Evolutionary conservation across 1,140 invertebrate genomes (phyloP).

Genomic region (Heliothis virescens): DNA sequence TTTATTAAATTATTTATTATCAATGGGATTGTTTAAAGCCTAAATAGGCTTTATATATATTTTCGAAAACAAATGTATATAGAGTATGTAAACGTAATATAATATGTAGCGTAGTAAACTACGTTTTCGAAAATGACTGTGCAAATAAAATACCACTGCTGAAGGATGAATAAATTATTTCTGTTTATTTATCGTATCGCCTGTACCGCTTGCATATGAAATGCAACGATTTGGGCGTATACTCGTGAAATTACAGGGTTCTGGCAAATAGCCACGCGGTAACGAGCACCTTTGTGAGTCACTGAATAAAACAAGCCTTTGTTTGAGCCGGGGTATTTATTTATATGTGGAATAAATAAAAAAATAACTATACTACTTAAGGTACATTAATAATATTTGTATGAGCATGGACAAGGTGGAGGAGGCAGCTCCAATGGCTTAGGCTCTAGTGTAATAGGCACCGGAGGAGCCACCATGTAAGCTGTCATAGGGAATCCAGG

Average conservation of each 20-base stretch:
- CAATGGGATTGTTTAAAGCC: too few relatives aligned
- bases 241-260: slow-evolving; percentile 37
- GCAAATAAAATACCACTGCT: background rate
- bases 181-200: slow-evolving; percentile 7
- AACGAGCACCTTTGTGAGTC: slow-evolving; percentile 20
- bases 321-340: slow-evolving; percentile 28
- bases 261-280: slow-evolving; percentile 1
- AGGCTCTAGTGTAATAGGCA: slow-evolving; percentile 72
- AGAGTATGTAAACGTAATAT: too few relatives aligned
- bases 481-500: slow-evolving; percentile 72
- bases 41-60: too few relatives aligned
- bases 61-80: too few relatives aligned
- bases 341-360: slow-evolving; percentile 44
- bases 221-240: slow-evolving; percentile 47
- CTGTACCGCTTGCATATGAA: slow-evolving; percentile 36
- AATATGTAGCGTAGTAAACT: too few relatives aligned
- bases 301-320: slow-evolving; percentile 13
- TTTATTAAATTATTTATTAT: too few relatives aligned
- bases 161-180: background rate
- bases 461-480: slow-evolving; percentile 71
- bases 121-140: too few relatives aligned
- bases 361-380: background rate
- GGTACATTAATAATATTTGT: slow-evolving; percentile 53
- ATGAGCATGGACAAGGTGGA: slow-evolving; percentile 54
- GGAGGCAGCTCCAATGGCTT: slow-evolving; percentile 66